phyloP scores from a whole-genome alignment of 2,888 invertebrate genomes.

The Perizoma affinitatum region DNA sequence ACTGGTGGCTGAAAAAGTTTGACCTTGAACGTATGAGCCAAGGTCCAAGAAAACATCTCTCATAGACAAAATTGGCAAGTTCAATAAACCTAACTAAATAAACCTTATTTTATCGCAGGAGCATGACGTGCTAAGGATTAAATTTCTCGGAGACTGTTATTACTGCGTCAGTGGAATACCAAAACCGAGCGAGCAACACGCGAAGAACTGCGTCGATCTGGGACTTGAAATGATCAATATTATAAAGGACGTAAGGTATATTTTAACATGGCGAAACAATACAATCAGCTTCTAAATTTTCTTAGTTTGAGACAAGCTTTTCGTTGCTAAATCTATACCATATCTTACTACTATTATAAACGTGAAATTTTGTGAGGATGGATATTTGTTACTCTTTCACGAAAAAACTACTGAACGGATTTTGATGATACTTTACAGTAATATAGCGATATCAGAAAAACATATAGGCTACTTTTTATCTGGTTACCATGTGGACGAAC shows the following conservation, averaged over 20 bases:
- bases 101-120: conserved; percentile 72
- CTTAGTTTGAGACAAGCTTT: background rate
- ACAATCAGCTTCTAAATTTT: background rate
- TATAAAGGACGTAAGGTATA: conserved; percentile 90
- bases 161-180: conserved; percentile 96
- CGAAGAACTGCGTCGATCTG: conserved; percentile 94
- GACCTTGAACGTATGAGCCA: conserved; percentile 2
- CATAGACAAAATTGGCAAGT: conserved; percentile 14
- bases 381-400: too few relatives aligned
- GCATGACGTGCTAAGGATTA: conserved; percentile 92
- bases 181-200: conserved; percentile 90
- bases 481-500: too few relatives aligned
- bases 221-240: conserved; percentile 97
- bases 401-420: too few relatives aligned
- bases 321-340: background rate
- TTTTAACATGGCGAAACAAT: conserved; percentile 2
- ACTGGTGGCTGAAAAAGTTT: background rate
- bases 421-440: too few relatives aligned
- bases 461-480: too few relatives aligned
- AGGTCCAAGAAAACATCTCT: background rate
- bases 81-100: conserved; percentile 16
- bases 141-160: conserved; percentile 97
- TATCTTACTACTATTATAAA: too few relatives aligned
- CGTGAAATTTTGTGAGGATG: too few relatives aligned
- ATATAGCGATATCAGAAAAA: too few relatives aligned